phyloP scores from a whole-genome alignment of 2,113 vertebrate genomes.

The Sturnira hondurensis region DNA sequence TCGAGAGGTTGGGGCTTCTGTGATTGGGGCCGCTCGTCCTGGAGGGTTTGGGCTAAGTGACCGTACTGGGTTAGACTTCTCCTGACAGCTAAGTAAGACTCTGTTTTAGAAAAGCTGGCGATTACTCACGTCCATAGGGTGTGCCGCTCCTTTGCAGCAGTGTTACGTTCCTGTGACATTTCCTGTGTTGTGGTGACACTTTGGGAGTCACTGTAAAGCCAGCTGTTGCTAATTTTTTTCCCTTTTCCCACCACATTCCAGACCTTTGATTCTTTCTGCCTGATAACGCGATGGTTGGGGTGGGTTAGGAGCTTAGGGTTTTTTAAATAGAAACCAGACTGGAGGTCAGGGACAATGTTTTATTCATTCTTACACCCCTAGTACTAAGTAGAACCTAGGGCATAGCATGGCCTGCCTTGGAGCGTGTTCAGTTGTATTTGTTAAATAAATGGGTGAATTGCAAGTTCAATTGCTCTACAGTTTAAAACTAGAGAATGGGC shows the following conservation, averaged over 20 bases:
- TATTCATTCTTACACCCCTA: not conserved
- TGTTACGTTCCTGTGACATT: not conserved
- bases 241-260: not conserved
- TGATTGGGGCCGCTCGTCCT: not conserved
- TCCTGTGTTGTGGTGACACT: not conserved
- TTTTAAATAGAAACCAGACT: not conserved
- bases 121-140: not conserved
- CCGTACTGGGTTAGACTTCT: not conserved
- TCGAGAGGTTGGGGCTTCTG: conserved; percentile 85
- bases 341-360: not conserved
- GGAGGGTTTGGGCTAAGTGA: not conserved
- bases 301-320: not conserved
- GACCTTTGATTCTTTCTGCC: not conserved
- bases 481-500: not conserved
- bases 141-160: not conserved
- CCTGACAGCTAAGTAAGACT: not conserved
- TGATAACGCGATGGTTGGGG: not conserved
- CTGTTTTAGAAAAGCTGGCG: not conserved
- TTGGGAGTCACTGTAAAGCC: not conserved
- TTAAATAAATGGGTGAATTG: not conserved
- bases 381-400: not conserved
- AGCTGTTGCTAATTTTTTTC: not conserved
- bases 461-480: not conserved
- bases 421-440: not conserved
- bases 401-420: accelerated